A percentile compares a stretch with the other conserved stretches of the same genome.
Evolutionary conservation across 2,797 vertebrate genomes (phyloP).

Genomic region (Loriculus beryllinus): DNA sequence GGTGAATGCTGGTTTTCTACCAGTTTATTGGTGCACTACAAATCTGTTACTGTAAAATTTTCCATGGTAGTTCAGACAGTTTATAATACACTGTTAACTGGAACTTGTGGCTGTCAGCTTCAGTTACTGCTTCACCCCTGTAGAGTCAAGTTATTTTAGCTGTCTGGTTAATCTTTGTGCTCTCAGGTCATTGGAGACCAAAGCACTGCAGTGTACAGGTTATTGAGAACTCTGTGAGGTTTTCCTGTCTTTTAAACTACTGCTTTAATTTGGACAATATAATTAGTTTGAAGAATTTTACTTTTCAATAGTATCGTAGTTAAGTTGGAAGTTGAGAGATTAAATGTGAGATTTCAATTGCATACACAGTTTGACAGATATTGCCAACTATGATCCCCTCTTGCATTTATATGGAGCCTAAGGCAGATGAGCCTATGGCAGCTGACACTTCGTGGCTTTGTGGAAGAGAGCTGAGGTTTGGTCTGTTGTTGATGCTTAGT

Average conservation of each 20-base stretch:
- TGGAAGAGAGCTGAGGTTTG: neutral
- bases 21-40: neutral
- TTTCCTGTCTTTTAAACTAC: neutral
- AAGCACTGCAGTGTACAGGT: neutral
- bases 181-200: neutral
- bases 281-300: neutral
- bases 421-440: neutral
- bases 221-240: neutral
- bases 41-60: neutral
- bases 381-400: neutral
- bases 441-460: neutral
- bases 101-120: neutral
- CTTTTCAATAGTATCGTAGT: neutral
- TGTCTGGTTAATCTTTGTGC: neutral
- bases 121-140: neutral
- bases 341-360: neutral
- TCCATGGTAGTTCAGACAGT: neutral
- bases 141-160: neutral
- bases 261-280: neutral
- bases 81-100: neutral
- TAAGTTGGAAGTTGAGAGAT: neutral
- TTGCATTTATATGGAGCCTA: neutral
- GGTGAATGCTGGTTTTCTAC: neutral
- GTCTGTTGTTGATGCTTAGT: neutral
- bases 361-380: neutral